Percentiles rank a stretch among this genome's conserved stretches.
Evolutionary conservation across 1,140 invertebrate genomes (phyloP).

Genomic region (Apis dorsata): DNA sequence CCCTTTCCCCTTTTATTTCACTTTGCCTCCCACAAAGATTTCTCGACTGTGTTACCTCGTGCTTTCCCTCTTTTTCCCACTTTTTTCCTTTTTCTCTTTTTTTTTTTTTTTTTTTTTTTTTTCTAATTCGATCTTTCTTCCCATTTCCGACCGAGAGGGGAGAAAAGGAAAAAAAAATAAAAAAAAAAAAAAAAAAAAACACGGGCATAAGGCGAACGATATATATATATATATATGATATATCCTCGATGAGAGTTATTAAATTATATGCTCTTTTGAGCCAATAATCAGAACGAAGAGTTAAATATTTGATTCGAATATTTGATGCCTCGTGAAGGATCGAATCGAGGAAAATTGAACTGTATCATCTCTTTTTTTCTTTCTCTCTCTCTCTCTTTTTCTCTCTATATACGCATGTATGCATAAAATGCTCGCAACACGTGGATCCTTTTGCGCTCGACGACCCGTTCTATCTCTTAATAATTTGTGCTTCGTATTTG

Average conservation of each 20-base stretch:
- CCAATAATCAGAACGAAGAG: constrained; percentile 1
- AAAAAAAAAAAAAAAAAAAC: neutral
- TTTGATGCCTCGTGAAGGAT: neutral
- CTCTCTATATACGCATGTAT: neutral
- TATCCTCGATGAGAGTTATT: neutral
- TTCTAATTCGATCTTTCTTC: too few species aligned
- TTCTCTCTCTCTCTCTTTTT: neutral
- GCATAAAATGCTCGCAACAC: constrained; percentile 54
- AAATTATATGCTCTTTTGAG: too few species aligned
- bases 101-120: neutral
- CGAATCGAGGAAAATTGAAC: constrained; percentile 37
- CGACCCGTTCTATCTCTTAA: constrained; percentile 63
- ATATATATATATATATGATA: too few species aligned
- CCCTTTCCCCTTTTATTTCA: neutral
- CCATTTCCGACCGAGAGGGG: too few species aligned
- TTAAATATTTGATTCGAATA: neutral
- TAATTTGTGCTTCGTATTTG: constrained; percentile 58
- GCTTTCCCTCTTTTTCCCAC: neutral
- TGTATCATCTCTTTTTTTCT: neutral
- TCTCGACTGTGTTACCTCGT: neutral
- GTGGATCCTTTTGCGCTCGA: constrained; percentile 64
- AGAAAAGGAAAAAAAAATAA: too few species aligned
- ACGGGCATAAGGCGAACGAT: neutral
- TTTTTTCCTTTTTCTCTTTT: neutral
- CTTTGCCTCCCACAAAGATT: neutral